Evolutionary conservation across 2,113 vertebrate genomes (phyloP), one percentile per base, ranked within the genome.

Genomic region (Tupaia chinensis): DNA sequence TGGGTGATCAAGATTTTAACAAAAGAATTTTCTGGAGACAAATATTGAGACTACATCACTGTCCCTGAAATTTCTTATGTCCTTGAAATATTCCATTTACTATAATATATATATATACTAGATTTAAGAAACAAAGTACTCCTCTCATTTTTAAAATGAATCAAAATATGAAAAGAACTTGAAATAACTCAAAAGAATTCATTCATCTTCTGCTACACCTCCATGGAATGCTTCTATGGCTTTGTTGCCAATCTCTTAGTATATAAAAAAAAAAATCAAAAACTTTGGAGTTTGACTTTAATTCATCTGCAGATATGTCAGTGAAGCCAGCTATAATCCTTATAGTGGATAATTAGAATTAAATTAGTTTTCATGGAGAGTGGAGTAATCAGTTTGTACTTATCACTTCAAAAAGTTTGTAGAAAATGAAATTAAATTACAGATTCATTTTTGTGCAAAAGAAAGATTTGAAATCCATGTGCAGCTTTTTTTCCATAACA

Each of bases 131-230:
- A 92, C 8, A 74, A 96, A 95, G 58, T 29, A 86, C 25, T 8
- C 5, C 22, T 25, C 20, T 92, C 61, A 83, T 80, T 78, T 89
- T 90, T 94, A 44, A 78, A 97, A 89, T 83, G 84, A 87, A 61
- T 66, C 44, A 69, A 92, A 92, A 82, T 61, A 61, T 66, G 87
- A 87, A 70, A 25, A 87, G 11, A 96, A 76, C 25, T 66, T 73
- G 58, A 89, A 79, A 83, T 29, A 63, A 72, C 27, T 89, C 78
- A 82, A 85, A 96, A 93, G 72, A 94, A 66, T 63, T 93, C 61
- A 85, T 83, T 94, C 85, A 88, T 93, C 68, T 90, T 89, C 32
- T 60, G 29, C 58, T 78, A 7, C 20, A 66, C 27, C 20, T 85
- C 34, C 86, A 1, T 44, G 9, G 29, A 86, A 16, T 61, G 10